phyloP scores from a whole-genome alignment of 2,888 invertebrate species.

The Synanthedon myopaeformis region DNA sequence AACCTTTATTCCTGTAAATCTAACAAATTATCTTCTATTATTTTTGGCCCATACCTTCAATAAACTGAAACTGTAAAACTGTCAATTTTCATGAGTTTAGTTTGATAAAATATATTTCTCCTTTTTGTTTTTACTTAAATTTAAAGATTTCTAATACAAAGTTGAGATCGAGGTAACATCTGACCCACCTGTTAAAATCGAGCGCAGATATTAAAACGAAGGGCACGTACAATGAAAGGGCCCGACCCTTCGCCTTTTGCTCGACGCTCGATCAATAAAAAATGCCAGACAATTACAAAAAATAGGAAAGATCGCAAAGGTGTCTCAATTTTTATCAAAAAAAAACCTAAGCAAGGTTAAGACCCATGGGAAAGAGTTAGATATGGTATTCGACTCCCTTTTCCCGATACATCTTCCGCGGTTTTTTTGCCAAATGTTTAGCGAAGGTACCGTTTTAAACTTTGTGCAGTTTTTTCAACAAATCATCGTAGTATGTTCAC shows the following conservation, averaged over 20 bases:
- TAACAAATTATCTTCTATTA: no score
- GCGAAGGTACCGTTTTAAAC: slow-evolving; percentile 42
- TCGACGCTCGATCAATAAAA: slow-evolving; percentile 27
- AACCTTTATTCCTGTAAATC: no score
- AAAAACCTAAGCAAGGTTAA: slow-evolving; percentile 59
- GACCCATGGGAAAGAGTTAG: slow-evolving; percentile 71
- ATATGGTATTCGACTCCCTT: slow-evolving; percentile 41
- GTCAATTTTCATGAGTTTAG: not conserved
- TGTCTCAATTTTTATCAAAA: slow-evolving; percentile 61
- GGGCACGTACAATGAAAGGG: slow-evolving; percentile 31
- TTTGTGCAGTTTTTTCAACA: slow-evolving; percentile 32
- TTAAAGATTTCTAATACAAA: slow-evolving; percentile 16
- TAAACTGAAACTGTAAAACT: no score
- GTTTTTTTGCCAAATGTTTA: slow-evolving; percentile 50
- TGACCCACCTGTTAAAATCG: slow-evolving; percentile 64
- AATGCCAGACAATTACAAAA: slow-evolving; percentile 38
- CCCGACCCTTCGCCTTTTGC: slow-evolving; percentile 48
- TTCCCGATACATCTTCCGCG: slow-evolving; percentile 50
- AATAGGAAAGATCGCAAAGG: slow-evolving; percentile 66
- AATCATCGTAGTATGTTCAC: slow-evolving; percentile 37
- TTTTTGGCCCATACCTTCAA: no score
- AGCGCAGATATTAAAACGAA: slow-evolving; percentile 33
- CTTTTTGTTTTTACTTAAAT: not conserved
- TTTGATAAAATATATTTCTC: not conserved
- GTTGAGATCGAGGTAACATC: slow-evolving; percentile 16